Evolutionary conservation across 2,797 vertebrate species (phyloP).

Genomic region (Pygocentrus nattereri): DNA sequence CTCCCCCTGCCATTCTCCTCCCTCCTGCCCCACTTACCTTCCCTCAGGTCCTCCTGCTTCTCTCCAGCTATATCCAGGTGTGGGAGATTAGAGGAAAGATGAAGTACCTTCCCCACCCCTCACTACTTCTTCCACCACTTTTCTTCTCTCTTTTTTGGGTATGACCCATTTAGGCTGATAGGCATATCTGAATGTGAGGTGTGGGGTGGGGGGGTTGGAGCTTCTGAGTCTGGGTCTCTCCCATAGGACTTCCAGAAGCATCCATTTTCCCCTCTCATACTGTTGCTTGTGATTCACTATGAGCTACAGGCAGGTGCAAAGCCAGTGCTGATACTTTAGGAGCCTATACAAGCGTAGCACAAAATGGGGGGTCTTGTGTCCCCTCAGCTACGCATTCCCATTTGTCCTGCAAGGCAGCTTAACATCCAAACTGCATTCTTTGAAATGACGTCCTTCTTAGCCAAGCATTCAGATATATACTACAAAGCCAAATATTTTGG

Average conservation of each 20-base stretch:
- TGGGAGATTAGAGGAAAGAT: constrained; percentile 17
- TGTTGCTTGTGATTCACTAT: constrained; percentile 51
- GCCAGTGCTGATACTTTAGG: constrained; percentile 56
- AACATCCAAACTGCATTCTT: not conserved
- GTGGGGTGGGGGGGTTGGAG: constrained; percentile 65
- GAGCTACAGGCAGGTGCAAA: constrained; percentile 62
- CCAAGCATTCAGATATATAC: not conserved
- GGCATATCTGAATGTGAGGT: constrained; percentile 38
- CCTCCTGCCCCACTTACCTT: constrained; percentile 14
- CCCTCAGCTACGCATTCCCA: not conserved
- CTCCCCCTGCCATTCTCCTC: constrained; percentile 1
- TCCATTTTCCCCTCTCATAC: constrained; percentile 45
- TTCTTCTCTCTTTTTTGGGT: not conserved
- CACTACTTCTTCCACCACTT: constrained; percentile 13
- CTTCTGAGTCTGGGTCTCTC: constrained; percentile 64
- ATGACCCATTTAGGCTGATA: constrained; percentile 73
- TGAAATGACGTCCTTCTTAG: no score
- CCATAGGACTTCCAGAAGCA: constrained; percentile 52
- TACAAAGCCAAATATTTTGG: no score
- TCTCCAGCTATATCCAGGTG: constrained; percentile 20
- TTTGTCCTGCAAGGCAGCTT: not conserved
- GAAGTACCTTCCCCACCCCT: constrained; percentile 24
- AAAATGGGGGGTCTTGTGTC: not conserved
- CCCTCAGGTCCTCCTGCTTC: constrained; percentile 2
- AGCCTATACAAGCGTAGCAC: constrained; percentile 28